Evolutionary conservation across 2,113 vertebrate genomes (phyloP).

Genomic region (Hipposideros armiger): DNA sequence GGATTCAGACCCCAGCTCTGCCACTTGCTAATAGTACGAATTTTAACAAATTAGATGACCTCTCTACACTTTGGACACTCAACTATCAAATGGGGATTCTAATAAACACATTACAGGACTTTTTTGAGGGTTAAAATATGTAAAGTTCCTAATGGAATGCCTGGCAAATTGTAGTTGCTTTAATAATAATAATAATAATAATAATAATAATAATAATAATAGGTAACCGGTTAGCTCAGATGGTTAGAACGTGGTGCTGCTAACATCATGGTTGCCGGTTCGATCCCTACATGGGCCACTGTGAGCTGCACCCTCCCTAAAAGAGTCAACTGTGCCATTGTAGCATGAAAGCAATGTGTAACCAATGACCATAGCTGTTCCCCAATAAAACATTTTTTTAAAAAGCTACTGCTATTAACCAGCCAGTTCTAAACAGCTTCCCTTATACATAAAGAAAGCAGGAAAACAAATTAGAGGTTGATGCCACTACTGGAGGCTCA

Average conservation of each 20-base stretch:
- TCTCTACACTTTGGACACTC: neutral
- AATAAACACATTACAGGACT: neutral
- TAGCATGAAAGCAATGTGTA: no score
- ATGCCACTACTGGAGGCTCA: neutral
- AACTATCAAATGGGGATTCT: neutral
- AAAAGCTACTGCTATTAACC: neutral
- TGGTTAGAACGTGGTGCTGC: no score
- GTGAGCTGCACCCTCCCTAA: no score
- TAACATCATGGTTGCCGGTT: no score
- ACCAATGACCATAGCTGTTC: no score
- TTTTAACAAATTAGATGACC: neutral
- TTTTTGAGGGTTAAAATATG: neutral
- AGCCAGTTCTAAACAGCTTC: neutral
- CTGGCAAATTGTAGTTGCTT: neutral
- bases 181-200: neutral
- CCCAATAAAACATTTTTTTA: no score
- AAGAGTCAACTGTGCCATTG: no score
- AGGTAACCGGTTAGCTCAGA: no score
- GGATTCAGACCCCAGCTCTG: neutral
- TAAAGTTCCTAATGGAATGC: neutral
- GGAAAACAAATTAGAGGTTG: neutral
- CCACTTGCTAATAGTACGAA: neutral
- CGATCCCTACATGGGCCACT: no score
- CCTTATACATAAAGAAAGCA: neutral
- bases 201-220: no score